Base-by-base conservation (phyloP, 1,140 invertebrate genomes). In the Drosophila mauritiana region DNA sequence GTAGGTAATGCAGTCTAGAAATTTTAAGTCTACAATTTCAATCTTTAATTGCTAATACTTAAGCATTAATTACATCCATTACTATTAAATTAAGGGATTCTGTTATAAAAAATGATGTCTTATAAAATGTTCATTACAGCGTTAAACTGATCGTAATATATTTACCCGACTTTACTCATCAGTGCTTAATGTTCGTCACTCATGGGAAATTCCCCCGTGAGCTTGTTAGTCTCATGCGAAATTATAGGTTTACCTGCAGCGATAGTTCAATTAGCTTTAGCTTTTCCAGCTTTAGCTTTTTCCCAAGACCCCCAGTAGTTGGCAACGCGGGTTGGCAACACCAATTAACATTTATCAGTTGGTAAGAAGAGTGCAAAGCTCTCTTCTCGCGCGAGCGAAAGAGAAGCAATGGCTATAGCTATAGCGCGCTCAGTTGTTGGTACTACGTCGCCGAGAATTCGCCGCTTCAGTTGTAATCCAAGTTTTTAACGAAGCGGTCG, bases 381-480 rank as follows among this genome's bases (percentile, higher is more conserved):
- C 11, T n/a, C 3, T 15, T 15, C 25, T 34, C 40, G 15, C 48
- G 31, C 42, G 11, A 42, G 59, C 12, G 36, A 31, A 34, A 46
- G 42, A 48, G 57, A 36, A 48, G 3, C 13, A n/a, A 7, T 20
- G 4, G 13, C 20, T 43, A 17, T 17, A 43, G 42, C 40, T 10
- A 15, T 42, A 17, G 11, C 22, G 11, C 25, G 53, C 67, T 69
- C 67, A 55, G 51, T 31, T 31, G 37, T 68, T n/a, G 51, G 63
- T 56, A 69, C 37, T 70, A 69, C 63, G 79, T 25, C 57, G 40
- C 45, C 57, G 48, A 48, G 53, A 83, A 78, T 80, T 80, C 70
- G 76, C 64, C 76, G 80, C 76, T 73, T 78, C 67, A 82, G 80
- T 83, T 79, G 31, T 57, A 82, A 68, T 73, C 62, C 54, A 81